Conservation (phyloP, 2,888 invertebrate genomes). For the Acheta domesticus region DNA sequence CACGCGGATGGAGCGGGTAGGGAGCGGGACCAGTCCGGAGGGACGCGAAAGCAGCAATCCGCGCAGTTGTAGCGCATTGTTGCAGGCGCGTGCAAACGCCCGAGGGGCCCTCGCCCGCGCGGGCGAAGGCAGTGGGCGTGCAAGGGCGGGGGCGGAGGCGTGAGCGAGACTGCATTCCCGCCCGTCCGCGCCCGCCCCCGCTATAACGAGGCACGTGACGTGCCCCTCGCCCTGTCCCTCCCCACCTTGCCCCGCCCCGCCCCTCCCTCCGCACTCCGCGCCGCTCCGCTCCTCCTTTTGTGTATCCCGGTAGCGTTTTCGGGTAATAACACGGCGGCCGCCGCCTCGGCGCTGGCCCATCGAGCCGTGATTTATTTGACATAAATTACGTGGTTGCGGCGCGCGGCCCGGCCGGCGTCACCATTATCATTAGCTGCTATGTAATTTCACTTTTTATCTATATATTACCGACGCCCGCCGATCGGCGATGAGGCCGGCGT, state of each 20-base stretch:
- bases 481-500: neutral
- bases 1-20: too few relatives aligned
- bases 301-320: conserved; percentile 18
- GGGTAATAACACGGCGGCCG: neutral
- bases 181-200: neutral
- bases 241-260: neutral
- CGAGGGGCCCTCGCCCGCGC: too few relatives aligned
- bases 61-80: too few relatives aligned
- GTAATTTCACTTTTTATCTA: conserved; percentile 18
- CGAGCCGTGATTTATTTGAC: conserved; percentile 18
- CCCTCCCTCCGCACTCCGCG: neutral
- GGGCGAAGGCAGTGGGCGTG: too few relatives aligned
- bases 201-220: conserved; percentile 1
- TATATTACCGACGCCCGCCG: conserved; percentile 4
- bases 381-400: conserved; percentile 1
- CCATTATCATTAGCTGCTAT: conserved; percentile 18
- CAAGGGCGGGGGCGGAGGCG: too few relatives aligned
- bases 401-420: neutral
- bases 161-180: neutral
- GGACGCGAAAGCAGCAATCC: too few relatives aligned
- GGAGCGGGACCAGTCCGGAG: too few relatives aligned
- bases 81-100: too few relatives aligned
- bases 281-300: conserved; percentile 7
- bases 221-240: neutral
- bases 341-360: neutral